Conservation (phyloP, 1,140 invertebrate genomes). For the Uloborus diversus region DNA sequence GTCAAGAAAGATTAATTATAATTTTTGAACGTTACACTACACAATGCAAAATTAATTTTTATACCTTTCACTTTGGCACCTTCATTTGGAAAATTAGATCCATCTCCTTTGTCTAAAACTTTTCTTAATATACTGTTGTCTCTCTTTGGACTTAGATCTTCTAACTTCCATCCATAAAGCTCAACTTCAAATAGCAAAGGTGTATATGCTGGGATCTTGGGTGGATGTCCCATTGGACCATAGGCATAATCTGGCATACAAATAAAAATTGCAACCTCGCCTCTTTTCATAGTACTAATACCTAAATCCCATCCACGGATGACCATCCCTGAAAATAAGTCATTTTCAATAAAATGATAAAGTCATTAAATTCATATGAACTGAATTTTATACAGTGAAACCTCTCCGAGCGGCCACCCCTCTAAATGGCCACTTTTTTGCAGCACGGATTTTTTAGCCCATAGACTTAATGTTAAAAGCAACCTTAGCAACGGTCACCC, state of each 20-base stretch:
- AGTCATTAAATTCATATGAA: not conserved
- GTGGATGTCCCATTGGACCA: slow-evolving; percentile 81
- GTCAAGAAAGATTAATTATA: no score
- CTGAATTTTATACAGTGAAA: no score
- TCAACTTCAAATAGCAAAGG: slow-evolving; percentile 84
- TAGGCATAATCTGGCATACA: slow-evolving; percentile 93
- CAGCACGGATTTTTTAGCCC: no score
- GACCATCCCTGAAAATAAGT: slow-evolving; percentile 74
- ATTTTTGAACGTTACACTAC: no score
- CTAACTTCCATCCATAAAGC: slow-evolving; percentile 80
- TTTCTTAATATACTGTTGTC: slow-evolving; percentile 83
- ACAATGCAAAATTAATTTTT: no score
- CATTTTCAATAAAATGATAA: not conserved
- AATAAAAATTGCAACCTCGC: slow-evolving; percentile 83
- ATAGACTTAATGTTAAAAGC: no score
- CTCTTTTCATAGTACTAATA: slow-evolving; percentile 91
- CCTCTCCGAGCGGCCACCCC: no score
- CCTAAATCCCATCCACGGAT: slow-evolving; percentile 97
- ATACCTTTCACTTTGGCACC: slow-evolving; percentile 79
- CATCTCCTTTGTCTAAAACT: slow-evolving; percentile 76
- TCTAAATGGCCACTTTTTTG: no score
- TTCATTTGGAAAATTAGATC: slow-evolving; percentile 78
- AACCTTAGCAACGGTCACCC: no score
- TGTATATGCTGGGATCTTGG: slow-evolving; percentile 87
- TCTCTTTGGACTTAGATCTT: slow-evolving; percentile 85